phyloP scores from a whole-genome alignment of 2,797 vertebrate genomes.

The Clarias platycephalus region DNA sequence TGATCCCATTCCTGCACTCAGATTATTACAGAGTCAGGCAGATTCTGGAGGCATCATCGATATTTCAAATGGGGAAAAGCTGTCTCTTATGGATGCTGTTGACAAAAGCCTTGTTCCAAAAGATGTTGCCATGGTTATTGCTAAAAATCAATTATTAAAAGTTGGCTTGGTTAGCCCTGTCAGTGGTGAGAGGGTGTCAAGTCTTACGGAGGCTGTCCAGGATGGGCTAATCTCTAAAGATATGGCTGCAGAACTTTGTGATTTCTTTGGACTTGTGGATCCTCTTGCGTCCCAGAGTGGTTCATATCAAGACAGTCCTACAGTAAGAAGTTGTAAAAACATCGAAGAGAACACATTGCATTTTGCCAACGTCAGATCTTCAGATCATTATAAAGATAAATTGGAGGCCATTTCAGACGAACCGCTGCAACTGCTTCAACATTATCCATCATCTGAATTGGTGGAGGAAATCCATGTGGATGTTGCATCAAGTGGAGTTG shows the following conservation, averaged over 20 bases:
- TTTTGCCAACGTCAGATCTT: slow-evolving; percentile 36
- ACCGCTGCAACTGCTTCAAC: slow-evolving; percentile 28
- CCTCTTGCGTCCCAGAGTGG: slow-evolving; percentile 45
- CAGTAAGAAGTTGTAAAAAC: slow-evolving; percentile 45
- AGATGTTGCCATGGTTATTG: slow-evolving; percentile 77
- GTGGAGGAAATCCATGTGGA: slow-evolving; percentile 41
- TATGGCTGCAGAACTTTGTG: slow-evolving; percentile 69
- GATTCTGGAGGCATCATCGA: slow-evolving; percentile 84
- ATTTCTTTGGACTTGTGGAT: slow-evolving; percentile 50
- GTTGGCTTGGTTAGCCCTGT: slow-evolving; percentile 79
- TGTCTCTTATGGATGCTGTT: slow-evolving; percentile 78
- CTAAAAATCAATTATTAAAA: slow-evolving; percentile 74
- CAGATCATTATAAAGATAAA: slow-evolving; percentile 14
- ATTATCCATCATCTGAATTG: not conserved
- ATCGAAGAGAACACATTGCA: slow-evolving; percentile 26
- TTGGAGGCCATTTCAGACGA: slow-evolving; percentile 28
- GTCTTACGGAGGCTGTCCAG: slow-evolving; percentile 73
- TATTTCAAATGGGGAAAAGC: slow-evolving; percentile 72
- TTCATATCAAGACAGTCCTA: slow-evolving; percentile 53
- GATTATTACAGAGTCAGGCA: slow-evolving; percentile 84
- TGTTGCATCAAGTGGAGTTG: slow-evolving; percentile 25
- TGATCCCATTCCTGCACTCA: slow-evolving; percentile 76
- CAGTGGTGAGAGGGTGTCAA: slow-evolving; percentile 68
- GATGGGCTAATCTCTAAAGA: slow-evolving; percentile 73
- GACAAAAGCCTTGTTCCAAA: slow-evolving; percentile 75